Evolutionary conservation across 2,113 vertebrate species (phyloP), one percentile per base, ranked within the genome.

Genomic region (Bolborhynchus lineola): DNA sequence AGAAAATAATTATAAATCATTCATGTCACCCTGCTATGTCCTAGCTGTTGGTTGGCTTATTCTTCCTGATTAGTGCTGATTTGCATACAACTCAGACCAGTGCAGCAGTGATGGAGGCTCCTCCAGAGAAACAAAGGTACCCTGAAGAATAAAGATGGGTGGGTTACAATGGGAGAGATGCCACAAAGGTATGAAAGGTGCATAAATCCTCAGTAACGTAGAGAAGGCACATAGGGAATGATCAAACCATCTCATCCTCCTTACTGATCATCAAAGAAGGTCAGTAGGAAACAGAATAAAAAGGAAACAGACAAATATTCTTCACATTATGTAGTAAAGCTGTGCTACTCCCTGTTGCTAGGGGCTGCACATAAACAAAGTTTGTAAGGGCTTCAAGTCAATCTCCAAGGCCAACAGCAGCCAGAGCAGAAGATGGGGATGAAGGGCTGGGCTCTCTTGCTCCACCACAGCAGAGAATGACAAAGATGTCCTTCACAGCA

Each of bases 1-100:
- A 96, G 87, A 90, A 95, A 96, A 84, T 91, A 94, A 92, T 97
- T 90, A 95, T 86, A 94, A 94, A 95, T 96, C 93, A 95, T 93
- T 92, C 82, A 94, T 49, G 60, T 77, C 69, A 85, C 69, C 86
- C 76, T 55, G 59, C 72, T 83, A 69, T 60, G 50, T 93, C n/a
- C 90, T 91, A 82, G 74, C 41, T 65, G 86, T 85, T 92, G 88
- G 84, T 77, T 92, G 88, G 84, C 70, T 91, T 82, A 82, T 82
- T 97, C 57, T 31, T 93, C 79, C 69, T 82, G 59, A 90, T 95
- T 92, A 95, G 31, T 63, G 53, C 21, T 80, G 25, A 93, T 93
- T 79, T 95, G 81, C 91, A 96, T 85, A 82, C n/a, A 50, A 28
- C 70, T 82, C 91, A 80, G 88, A 93, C 59, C 77, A 1, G n/a